Base-by-base conservation (phyloP, 2,888 invertebrate genomes). In the Margaritifera margaritifera region DNA sequence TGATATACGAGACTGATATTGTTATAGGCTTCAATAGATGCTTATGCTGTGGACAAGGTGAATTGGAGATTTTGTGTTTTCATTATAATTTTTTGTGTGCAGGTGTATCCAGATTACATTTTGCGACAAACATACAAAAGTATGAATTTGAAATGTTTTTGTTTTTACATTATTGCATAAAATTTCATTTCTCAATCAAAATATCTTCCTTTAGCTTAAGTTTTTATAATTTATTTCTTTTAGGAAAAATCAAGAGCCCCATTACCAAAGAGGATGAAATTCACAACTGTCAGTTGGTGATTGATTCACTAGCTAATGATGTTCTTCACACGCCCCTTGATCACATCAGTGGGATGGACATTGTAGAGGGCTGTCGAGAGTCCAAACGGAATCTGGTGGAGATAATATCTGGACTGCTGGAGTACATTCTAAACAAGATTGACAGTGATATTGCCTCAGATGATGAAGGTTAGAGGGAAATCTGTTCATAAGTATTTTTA, bases 281-380 rank as follows among this genome's bases (percentile, higher is more conserved):
- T 6, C 88, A 89, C 74, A 90, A 90, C 71, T 80, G 86, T 62
- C 88, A 89, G 76, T 72, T 75, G 6, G 87, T 90, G 24, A 88
- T 90, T 42, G 87, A 89, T 76, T 82, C 87, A 0, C 74, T 90
- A 51, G 85, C 89, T 2, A 75, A 81, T 51, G 88, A 89, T 64
- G 81, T 89, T 2, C 82, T 90, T 6, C 86, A 87, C 68, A 88
- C 87, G 20, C 88, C 87, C 11, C 82, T 90, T 31, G 86, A 88
- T 15, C 90, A 90, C 75, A 88, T 90, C 54, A 80, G 82, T 56
- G 88, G 87, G 1, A 80, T 84, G 15, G 85, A 85, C 54, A 78
- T 89, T 53, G 83, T 88, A n/a, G 77, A 79, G 42, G 85, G 85
- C 19, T 74, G 74, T 31, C 56, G 80, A 24, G 84, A 81, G 54